Percentiles rank a stretch among this genome's conserved stretches.
phyloP scores from a whole-genome alignment of 2,113 vertebrate genomes.

The Chauna torquata region DNA sequence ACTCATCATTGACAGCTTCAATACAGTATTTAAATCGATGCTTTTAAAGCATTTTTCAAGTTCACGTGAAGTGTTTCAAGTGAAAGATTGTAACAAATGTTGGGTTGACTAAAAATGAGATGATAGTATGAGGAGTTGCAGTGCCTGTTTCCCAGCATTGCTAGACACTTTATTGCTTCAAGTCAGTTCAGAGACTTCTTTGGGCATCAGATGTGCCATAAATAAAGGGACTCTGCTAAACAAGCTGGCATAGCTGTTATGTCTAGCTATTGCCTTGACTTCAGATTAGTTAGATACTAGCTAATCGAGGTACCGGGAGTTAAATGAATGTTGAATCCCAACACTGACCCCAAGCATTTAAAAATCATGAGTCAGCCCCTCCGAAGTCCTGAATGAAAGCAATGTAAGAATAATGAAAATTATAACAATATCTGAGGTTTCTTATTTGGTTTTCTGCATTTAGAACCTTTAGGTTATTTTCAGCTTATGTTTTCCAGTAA shows the following conservation, averaged over 20 bases:
- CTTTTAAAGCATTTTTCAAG: not conserved
- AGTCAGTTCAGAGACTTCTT: not conserved
- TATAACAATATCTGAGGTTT: not conserved
- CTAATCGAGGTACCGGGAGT: not conserved
- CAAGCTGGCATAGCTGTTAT: not conserved
- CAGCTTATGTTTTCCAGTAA: not conserved
- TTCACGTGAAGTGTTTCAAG: not conserved
- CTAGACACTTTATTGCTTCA: not conserved
- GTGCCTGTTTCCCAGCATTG: not conserved
- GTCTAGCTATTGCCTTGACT: not conserved
- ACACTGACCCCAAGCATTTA: not conserved
- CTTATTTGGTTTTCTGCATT: not conserved
- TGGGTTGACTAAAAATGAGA: not conserved
- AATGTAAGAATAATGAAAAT: not conserved
- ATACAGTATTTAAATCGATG: not conserved
- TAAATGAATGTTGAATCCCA: not conserved
- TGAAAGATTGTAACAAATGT: not conserved
- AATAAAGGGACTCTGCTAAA: not conserved
- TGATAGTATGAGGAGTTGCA: not conserved
- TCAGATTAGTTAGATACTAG: not conserved
- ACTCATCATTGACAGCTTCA: not conserved
- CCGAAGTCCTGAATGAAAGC: not conserved
- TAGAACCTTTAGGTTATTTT: not conserved
- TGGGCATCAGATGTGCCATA: not conserved
- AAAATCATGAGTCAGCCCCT: not conserved